These are phyloP conservation scores for Crotalus helleri DNA, from an alignment of 2,113 vertebrate genomes.

Conservation along the genomic window DNA sequence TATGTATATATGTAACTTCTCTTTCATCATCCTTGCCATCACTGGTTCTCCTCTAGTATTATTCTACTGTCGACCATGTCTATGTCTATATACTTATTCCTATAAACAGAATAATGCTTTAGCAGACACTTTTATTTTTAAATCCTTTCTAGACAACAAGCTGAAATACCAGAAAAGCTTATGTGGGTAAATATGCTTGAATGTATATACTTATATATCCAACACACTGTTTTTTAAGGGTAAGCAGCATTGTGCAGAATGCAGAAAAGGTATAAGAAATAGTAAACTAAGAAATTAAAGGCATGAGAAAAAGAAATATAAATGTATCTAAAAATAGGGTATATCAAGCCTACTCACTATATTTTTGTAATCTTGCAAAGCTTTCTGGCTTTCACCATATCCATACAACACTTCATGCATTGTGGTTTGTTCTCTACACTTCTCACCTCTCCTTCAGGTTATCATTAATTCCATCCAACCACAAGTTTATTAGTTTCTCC, in stretches of 20 bases:
- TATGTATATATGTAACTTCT: neutral
- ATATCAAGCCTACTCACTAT: neutral
- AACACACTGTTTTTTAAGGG: neutral
- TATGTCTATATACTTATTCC: neutral
- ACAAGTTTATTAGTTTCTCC: neutral
- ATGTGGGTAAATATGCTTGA: neutral
- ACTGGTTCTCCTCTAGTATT: neutral
- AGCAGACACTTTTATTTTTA: neutral
- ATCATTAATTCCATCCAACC: neutral
- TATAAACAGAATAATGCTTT: neutral
- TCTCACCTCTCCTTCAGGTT: neutral
- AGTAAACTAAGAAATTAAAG: neutral
- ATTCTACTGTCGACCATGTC: neutral
- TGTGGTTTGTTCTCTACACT: neutral
- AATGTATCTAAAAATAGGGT: neutral
- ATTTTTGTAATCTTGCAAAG: neutral
- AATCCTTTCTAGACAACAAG: neutral
- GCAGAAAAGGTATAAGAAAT: neutral
- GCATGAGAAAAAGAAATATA: neutral
- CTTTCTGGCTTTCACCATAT: neutral
- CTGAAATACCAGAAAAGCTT: neutral
- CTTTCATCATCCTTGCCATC: neutral
- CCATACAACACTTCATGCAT: neutral
- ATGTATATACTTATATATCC: neutral
- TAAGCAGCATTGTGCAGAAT: neutral